These are phyloP conservation scores for Epinotia ramella DNA, from an alignment of 2,888 invertebrate species.

Conservation along the genomic window DNA sequence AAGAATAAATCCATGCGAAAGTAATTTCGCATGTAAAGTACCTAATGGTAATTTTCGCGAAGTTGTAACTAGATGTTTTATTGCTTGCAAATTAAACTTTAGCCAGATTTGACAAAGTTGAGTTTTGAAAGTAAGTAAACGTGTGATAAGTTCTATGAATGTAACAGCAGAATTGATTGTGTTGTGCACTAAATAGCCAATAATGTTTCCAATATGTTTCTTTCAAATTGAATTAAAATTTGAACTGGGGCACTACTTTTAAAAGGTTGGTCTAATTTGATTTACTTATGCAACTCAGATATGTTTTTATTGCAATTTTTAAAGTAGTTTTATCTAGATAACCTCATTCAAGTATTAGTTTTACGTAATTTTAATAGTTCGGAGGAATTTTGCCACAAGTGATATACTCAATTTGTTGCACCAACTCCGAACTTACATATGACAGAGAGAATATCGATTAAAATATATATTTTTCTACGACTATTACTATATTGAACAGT, in stretches of 20 bases:
- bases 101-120: neutral
- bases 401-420: no score
- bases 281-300: slow-evolving; percentile 24
- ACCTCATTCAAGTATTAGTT: neutral
- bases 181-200: slow-evolving; percentile 38
- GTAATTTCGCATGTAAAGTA: neutral
- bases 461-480: no score
- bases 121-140: slow-evolving; percentile 4
- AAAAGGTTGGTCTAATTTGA: slow-evolving; percentile 26
- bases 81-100: neutral
- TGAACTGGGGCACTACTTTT: slow-evolving; percentile 29
- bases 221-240: slow-evolving; percentile 40
- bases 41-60: neutral
- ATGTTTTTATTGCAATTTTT: neutral
- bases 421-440: no score
- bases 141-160: neutral
- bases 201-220: slow-evolving; percentile 39
- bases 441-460: no score
- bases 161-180: slow-evolving; percentile 19
- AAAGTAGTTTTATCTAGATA: neutral
- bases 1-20: neutral
- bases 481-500: no score
- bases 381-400: no score
- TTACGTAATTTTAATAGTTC: neutral
- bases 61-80: neutral